phyloP scores from a whole-genome alignment of 2,113 vertebrate genomes.

The Mormyrus lacerda region DNA sequence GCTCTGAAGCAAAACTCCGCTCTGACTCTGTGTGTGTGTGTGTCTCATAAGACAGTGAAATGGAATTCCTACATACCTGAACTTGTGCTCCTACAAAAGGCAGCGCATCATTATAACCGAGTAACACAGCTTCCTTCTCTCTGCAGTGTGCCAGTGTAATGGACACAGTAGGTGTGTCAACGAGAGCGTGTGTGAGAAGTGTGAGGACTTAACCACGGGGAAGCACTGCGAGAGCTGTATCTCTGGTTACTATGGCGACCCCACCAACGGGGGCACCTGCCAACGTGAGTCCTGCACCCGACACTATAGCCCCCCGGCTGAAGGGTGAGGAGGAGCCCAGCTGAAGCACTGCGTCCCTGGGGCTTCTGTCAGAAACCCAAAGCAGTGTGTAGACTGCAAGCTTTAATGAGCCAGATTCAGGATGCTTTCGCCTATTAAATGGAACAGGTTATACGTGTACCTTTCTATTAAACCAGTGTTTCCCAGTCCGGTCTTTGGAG shows the following conservation, averaged over 20 bases:
- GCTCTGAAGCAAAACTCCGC: background rate
- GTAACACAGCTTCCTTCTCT: background rate
- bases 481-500: background rate
- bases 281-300: conserved; percentile 73
- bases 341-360: background rate
- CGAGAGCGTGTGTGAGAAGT: conserved; percentile 88
- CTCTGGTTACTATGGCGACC: conserved; percentile 91
- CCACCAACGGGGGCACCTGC: conserved; percentile 90
- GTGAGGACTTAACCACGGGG: conserved; percentile 88
- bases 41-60: background rate
- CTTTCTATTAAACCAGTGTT: background rate
- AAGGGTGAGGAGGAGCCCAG: background rate
- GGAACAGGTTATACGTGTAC: background rate
- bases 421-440: background rate
- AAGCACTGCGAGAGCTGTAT: conserved; percentile 89
- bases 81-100: background rate
- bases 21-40: background rate
- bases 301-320: background rate
- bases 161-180: conserved; percentile 94
- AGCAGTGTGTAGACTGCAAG: background rate
- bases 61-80: background rate
- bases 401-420: background rate
- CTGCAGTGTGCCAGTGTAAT: conserved; percentile 89
- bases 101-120: background rate
- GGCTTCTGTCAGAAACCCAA: background rate